phyloP scores from a whole-genome alignment of 1,140 invertebrate species.

The Drosophila paulistorum region DNA sequence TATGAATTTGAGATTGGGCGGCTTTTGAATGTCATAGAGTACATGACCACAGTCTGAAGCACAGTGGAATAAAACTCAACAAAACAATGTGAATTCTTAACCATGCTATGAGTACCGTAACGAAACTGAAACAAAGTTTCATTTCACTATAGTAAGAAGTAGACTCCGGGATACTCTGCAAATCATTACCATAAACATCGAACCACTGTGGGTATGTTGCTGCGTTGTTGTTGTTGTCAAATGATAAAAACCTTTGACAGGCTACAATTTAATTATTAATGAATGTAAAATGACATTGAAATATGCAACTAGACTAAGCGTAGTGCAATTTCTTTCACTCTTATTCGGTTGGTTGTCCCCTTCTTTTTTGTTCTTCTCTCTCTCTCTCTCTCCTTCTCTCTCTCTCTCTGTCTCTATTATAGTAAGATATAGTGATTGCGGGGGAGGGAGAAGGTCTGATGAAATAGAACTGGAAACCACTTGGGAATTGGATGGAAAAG shows the following conservation, averaged over 20 bases:
- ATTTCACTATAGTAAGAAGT: too few species aligned
- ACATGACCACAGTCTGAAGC: conserved; percentile 30
- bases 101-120: too few species aligned
- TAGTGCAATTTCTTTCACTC: conserved; percentile 24
- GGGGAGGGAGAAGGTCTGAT: not conserved
- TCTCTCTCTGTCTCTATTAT: too few species aligned
- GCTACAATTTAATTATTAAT: conserved; percentile 48
- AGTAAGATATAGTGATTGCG: not conserved
- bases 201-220: not conserved
- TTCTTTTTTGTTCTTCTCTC: not conserved
- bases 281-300: conserved; percentile 45
- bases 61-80: too few species aligned
- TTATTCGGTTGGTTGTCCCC: not conserved
- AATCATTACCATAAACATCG: not conserved
- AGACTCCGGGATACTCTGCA: too few species aligned
- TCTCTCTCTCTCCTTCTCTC: too few species aligned
- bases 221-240: not conserved
- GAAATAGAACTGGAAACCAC: conserved; percentile 23
- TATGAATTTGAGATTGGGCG: conserved; percentile 39
- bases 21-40: conserved; percentile 68
- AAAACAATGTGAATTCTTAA: too few species aligned
- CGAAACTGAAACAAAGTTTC: too few species aligned
- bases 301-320: conserved; percentile 36
- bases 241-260: conserved; percentile 19
- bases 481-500: conserved; percentile 21